Evolutionary conservation across 2,797 vertebrate species (phyloP).

Genomic region (Dryobates pubescens): DNA sequence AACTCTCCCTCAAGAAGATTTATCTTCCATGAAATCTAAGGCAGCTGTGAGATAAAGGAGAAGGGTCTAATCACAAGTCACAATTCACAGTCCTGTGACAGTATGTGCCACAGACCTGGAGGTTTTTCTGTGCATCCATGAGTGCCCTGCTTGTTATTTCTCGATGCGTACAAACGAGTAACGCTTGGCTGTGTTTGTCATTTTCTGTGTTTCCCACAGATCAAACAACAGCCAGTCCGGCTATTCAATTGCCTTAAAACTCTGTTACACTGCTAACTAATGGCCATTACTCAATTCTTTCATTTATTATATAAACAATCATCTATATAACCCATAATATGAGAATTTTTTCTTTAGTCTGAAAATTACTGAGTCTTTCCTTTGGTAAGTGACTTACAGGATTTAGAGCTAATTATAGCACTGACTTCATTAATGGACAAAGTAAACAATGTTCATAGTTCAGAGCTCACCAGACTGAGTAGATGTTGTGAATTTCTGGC

Average conservation of each 20-base stretch:
- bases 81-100: neutral
- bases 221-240: neutral
- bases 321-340: neutral
- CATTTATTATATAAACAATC: neutral
- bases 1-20: slow-evolving; percentile 43
- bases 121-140: neutral
- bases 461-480: neutral
- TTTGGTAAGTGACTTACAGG: neutral
- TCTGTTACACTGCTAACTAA: neutral
- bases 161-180: neutral
- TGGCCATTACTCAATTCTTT: neutral
- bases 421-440: neutral
- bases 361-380: neutral
- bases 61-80: slow-evolving; percentile 51
- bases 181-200: neutral
- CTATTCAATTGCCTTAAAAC: neutral
- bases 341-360: neutral
- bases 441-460: neutral
- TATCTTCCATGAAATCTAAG: slow-evolving; percentile 51
- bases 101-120: neutral
- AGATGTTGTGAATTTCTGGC: neutral
- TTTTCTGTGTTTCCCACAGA: neutral
- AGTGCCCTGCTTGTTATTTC: neutral
- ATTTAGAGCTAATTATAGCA: neutral
- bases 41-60: slow-evolving; percentile 56